A percentile compares a stretch with the other conserved stretches of the same genome.
Evolutionary conservation across 2,888 invertebrate species (phyloP).

Genomic region (Hemicrepidius hirtus): DNA sequence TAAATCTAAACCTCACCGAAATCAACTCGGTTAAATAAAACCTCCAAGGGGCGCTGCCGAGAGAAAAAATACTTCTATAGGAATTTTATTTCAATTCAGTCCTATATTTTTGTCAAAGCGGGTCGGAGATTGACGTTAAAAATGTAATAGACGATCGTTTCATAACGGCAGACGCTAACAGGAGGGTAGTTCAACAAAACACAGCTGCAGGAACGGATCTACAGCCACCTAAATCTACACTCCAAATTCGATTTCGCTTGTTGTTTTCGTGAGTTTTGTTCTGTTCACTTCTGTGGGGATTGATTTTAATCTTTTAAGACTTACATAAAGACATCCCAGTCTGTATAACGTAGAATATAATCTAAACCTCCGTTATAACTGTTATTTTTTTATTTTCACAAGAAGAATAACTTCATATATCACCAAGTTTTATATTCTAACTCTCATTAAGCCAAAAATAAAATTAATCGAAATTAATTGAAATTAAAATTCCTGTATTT

Average conservation of each 20-base stretch:
- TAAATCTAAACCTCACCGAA: background rate
- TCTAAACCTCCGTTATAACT: too few species aligned
- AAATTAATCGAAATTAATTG: too few species aligned
- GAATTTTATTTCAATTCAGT: constrained; percentile 11
- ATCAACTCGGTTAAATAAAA: background rate
- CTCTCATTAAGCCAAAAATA: too few species aligned
- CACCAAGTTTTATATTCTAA: too few species aligned
- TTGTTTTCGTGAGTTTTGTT: constrained; percentile 24
- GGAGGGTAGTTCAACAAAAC: constrained; percentile 21
- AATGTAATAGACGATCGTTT: constrained; percentile 29
- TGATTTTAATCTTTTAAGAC: too few species aligned
- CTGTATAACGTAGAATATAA: too few species aligned
- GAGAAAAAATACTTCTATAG: background rate
- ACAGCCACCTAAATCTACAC: constrained; percentile 20
- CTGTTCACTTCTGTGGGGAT: constrained; percentile 1
- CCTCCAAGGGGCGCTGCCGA: background rate
- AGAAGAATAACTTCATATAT: too few species aligned
- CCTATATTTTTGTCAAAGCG: constrained; percentile 14
- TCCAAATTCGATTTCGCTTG: constrained; percentile 30
- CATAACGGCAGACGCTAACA: constrained; percentile 20
- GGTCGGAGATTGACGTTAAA: constrained; percentile 13
- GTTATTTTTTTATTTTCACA: too few species aligned
- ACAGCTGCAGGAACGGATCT: constrained; percentile 16
- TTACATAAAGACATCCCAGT: too few species aligned
- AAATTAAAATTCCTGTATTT: too few species aligned